These are phyloP conservation scores for Nylanderia fulva DNA, from an alignment of 1,140 invertebrate genomes.

Conservation along the genomic window DNA sequence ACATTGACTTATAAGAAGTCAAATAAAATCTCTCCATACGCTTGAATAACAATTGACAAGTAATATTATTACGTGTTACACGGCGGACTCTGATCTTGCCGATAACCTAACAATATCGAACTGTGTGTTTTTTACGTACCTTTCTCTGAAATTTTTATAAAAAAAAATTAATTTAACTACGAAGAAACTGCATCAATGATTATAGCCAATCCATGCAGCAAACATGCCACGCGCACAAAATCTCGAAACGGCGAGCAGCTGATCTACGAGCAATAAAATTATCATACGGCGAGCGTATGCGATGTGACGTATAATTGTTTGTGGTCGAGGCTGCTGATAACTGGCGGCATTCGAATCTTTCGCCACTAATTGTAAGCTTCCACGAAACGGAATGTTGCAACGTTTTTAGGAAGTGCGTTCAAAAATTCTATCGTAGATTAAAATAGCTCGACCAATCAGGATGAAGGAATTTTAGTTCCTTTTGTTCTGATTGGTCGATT, in stretches of 20 bases:
- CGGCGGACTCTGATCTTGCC: neutral
- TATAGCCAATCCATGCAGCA: constrained; percentile 78
- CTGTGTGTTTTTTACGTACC: constrained; percentile 32
- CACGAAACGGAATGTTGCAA: neutral
- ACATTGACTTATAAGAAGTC: neutral
- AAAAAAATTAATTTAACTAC: constrained; percentile 62
- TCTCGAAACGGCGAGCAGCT: constrained; percentile 46
- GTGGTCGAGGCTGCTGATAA: neutral
- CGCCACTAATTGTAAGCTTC: neutral
- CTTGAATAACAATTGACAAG: neutral
- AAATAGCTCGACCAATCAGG: too few species aligned
- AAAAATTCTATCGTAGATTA: too few species aligned
- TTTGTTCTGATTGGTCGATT: too few species aligned
- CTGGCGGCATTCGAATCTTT: neutral
- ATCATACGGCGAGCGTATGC: neutral
- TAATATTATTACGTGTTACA: neutral
- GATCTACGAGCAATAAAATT: neutral
- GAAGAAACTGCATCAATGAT: constrained; percentile 62
- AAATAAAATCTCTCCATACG: neutral
- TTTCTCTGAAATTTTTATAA: constrained; percentile 52
- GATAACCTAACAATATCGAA: neutral
- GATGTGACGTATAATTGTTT: neutral
- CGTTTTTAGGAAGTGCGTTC: too few species aligned
- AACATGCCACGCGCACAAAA: constrained; percentile 77
- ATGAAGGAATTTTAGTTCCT: too few species aligned